A percentile compares a stretch with the other conserved stretches of the same genome.
These are phyloP conservation scores for Lithophane semibrunnea DNA, from an alignment of 2,888 invertebrate species.

Conservation along the genomic window DNA sequence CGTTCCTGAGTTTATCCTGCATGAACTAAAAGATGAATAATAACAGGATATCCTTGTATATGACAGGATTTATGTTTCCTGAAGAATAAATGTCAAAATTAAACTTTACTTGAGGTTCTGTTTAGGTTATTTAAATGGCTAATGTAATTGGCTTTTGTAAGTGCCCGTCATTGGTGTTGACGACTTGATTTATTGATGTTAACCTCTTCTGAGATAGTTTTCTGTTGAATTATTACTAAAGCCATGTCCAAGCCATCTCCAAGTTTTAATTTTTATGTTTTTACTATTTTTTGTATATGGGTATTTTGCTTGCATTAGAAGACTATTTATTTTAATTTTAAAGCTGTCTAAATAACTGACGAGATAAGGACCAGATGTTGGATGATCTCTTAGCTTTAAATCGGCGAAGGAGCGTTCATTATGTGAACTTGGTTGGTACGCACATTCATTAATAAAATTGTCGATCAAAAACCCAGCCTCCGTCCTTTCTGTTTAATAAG, in stretches of 20 bases:
- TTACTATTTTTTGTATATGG: no score
- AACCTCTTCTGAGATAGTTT: not conserved
- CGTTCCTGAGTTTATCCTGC: constrained; percentile 46
- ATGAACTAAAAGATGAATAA: constrained; percentile 31
- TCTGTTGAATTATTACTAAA: not conserved
- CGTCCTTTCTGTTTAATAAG: not conserved
- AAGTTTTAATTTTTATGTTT: no score
- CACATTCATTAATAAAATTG: not conserved
- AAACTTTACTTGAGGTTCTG: constrained; percentile 1
- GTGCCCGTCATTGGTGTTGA: not conserved
- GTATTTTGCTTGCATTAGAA: no score
- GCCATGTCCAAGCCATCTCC: no score
- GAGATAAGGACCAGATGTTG: no score
- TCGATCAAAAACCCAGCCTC: not conserved
- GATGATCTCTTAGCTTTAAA: no score
- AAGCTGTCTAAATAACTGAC: no score
- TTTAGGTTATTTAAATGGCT: constrained; percentile 3
- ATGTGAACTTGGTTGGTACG: no score
- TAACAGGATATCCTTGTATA: constrained; percentile 23
- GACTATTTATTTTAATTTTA: no score
- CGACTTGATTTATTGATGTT: constrained; percentile 12
- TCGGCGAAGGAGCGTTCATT: no score
- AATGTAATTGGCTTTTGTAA: constrained; percentile 5
- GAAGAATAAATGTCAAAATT: constrained; percentile 22
- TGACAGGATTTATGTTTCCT: constrained; percentile 35